Evolutionary conservation across 2,797 vertebrate genomes (phyloP), one percentile per base, ranked within the genome.

Genomic region (Lepus oiostolus): DNA sequence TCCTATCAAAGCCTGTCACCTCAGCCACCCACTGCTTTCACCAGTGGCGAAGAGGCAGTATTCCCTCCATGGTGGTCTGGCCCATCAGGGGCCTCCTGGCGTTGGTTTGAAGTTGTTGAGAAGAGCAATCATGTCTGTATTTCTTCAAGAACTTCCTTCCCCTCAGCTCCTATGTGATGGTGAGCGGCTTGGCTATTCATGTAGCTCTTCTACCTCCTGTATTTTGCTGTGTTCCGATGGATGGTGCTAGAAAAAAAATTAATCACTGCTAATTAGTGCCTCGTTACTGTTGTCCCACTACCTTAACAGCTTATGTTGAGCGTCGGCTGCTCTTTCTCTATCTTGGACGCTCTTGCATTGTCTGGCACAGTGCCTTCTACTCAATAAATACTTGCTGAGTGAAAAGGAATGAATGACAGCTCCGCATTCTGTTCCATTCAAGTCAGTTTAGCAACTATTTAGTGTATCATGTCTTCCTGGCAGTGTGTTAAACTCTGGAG

Each of bases 391-490:
- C 63, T 68, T 83, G 28, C 54, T 87, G 72, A 62, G 68, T 71
- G 30, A 90, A 86, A 87, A 94, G 65, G 50, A 92, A 14, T 88
- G 4, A 35, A 63, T 58, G 10, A 54, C 38, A 47, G 21, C 22
- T 52, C 21, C 80, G 17, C 35, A 54, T 77, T 88, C 58, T 70
- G 24, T 88, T 88, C 67, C 54, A 80, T 52, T 65, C 42, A 93
- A 88, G 32, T 76, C 63, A 76, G 42, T 62, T 71, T 75, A 90
- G 70, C 42, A 85, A 85, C 84, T 77, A 85, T 74, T 81, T 85
- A 60, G 24, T 5, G n/a, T 91, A 92, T 76, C 26, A 8, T 68
- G 12, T 77, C n/a, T 90, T 92, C 52, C 58, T 17, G 26, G 71
- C 19, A 88, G 28, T 7, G 17, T 62, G 22, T 63, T 94, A 82